Evolutionary conservation across 2,113 vertebrate genomes (phyloP).

Genomic region (Hippopotamus amphibius): DNA sequence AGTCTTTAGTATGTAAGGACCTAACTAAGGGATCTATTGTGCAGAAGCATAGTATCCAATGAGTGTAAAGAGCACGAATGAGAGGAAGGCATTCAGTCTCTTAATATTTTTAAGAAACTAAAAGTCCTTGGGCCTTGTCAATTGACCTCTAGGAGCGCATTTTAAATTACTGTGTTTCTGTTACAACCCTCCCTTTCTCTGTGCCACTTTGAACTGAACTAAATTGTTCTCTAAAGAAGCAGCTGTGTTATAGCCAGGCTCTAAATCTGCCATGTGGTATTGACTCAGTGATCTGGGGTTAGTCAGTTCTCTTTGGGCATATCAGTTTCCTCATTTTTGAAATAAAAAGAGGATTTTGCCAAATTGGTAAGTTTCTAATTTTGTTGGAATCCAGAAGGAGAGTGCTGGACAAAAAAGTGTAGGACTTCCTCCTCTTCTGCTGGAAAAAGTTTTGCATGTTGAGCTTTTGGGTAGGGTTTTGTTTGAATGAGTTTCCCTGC

Average conservation of each 20-base stretch:
- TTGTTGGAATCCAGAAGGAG: not conserved
- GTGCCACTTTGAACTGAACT: slow-evolving; percentile 30
- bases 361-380: not conserved
- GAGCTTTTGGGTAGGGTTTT: slow-evolving; percentile 40
- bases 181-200: not conserved
- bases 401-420: slow-evolving; percentile 9
- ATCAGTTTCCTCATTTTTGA: not conserved
- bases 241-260: not conserved
- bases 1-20: not conserved
- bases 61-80: not conserved
- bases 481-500: not conserved
- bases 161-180: slow-evolving; percentile 39
- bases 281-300: not conserved
- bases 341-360: slow-evolving; percentile 16
- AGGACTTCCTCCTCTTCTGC: not conserved
- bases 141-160: not conserved
- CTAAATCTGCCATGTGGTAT: not conserved
- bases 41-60: not conserved
- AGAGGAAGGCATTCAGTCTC: not conserved
- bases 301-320: not conserved
- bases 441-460: not conserved
- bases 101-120: slow-evolving; percentile 24
- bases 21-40: not conserved
- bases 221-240: not conserved
- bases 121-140: slow-evolving; percentile 15